Evolutionary conservation across 2,113 vertebrate genomes (phyloP).

Genomic region (Mormyrus iriodes): DNA sequence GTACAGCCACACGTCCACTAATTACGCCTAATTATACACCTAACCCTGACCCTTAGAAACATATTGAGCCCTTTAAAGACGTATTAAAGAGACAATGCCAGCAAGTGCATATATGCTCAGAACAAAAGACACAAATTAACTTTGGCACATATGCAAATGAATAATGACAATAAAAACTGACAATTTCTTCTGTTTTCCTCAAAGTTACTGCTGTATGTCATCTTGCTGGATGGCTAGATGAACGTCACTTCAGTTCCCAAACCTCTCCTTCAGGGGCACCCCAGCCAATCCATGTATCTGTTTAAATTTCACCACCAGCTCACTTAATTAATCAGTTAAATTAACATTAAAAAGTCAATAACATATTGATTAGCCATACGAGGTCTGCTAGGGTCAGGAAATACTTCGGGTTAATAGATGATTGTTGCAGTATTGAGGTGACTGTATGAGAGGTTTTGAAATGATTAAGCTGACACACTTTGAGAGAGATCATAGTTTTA

Average conservation of each 20-base stretch:
- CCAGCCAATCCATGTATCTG: not conserved
- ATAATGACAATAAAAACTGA: not conserved
- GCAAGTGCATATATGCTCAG: not conserved
- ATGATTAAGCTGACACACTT: not conserved
- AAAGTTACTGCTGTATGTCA: not conserved
- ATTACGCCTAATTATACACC: not conserved
- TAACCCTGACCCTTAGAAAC: not conserved
- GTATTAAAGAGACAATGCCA: not conserved
- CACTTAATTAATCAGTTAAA: not conserved
- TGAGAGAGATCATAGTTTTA: not conserved
- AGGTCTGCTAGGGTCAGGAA: not conserved
- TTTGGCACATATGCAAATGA: not conserved
- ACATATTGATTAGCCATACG: no score
- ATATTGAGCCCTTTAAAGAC: not conserved
- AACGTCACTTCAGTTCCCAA: not conserved
- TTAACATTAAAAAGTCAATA: no score
- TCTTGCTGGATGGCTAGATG: not conserved
- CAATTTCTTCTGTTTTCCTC: not conserved
- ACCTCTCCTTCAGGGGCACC: not conserved
- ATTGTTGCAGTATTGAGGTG: not conserved
- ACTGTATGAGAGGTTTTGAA: not conserved
- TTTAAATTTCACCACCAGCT: not conserved
- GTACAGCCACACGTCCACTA: not conserved
- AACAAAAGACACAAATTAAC: not conserved
- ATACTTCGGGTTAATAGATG: not conserved